Conservation (phyloP, 2,797 vertebrate genomes). For the Periparus ater region DNA sequence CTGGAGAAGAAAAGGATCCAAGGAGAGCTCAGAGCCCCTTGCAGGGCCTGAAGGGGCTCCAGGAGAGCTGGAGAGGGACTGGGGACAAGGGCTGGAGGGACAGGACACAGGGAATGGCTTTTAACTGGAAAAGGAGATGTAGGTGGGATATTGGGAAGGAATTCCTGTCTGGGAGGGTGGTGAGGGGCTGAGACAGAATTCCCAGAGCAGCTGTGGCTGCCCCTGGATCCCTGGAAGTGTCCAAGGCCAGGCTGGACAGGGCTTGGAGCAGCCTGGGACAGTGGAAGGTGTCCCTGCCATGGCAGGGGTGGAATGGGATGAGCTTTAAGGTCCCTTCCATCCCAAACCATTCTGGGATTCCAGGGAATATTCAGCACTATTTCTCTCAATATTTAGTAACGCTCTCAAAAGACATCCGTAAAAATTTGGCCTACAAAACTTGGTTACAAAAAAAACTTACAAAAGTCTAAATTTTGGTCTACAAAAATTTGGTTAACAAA, state of each 20-base stretch:
- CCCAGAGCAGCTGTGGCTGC: not conserved
- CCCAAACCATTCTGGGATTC: not conserved
- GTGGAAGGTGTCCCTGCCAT: not conserved
- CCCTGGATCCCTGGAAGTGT: not conserved
- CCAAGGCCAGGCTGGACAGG: fast-evolving
- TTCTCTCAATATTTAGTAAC: not conserved
- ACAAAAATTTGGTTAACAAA: not conserved
- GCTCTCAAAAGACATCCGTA: not conserved
- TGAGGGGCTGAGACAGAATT: too few relatives aligned
- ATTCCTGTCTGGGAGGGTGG: fast-evolving
- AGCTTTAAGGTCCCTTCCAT: not conserved
- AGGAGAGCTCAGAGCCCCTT: not conserved
- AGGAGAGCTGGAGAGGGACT: not conserved
- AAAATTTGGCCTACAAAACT: not conserved
- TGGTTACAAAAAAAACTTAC: too few relatives aligned
- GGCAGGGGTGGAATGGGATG: fast-evolving
- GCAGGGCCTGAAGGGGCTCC: fast-evolving
- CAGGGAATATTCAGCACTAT: not conserved
- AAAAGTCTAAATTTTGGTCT: too few relatives aligned
- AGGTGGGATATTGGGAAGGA: not conserved
- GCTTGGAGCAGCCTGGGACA: not conserved
- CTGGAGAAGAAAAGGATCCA: fast-evolving
- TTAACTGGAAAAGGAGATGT: fast-evolving
- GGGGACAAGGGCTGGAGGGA: not conserved
- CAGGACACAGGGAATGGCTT: not conserved